These are phyloP conservation scores for Scleropages formosus DNA, from an alignment of 2,797 vertebrate species.

Conservation along the genomic window DNA sequence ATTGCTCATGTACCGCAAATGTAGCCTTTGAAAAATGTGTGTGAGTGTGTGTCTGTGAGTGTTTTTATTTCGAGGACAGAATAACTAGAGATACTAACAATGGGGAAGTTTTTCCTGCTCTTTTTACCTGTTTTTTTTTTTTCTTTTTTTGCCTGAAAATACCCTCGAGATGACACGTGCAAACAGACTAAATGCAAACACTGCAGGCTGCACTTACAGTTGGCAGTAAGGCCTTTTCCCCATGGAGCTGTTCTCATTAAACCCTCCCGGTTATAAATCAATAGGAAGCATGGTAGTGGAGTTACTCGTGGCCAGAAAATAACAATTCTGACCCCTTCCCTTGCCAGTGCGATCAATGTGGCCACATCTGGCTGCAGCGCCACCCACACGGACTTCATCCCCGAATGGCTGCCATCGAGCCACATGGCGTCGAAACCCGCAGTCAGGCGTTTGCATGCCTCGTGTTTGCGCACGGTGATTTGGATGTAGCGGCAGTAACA, in stretches of 20 bases:
- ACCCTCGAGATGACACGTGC: slow-evolving; percentile 22
- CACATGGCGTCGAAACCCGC: background rate
- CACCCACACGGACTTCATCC: background rate
- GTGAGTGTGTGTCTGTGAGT: too few relatives aligned
- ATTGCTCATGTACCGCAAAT: background rate
- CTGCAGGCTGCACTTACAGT: slow-evolving; percentile 12
- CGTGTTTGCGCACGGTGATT: background rate
- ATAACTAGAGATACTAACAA: slow-evolving; percentile 5
- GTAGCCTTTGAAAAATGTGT: background rate
- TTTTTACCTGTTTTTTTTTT: too few relatives aligned
- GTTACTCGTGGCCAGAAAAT: background rate
- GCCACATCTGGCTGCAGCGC: background rate
- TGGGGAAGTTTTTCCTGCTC: slow-evolving; percentile 6
- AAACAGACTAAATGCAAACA: slow-evolving; percentile 25
- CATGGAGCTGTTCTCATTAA: slow-evolving; percentile 27
- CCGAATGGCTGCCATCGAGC: background rate
- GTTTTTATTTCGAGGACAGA: slow-evolving; percentile 10
- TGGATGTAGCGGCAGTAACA: too few relatives aligned
- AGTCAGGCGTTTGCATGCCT: background rate
- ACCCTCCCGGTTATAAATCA: slow-evolving; percentile 20
- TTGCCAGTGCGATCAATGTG: background rate
- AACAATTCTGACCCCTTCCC: background rate
- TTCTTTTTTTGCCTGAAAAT: slow-evolving; percentile 23
- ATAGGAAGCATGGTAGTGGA: slow-evolving; percentile 2
- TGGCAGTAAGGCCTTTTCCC: slow-evolving; percentile 19